A percentile compares a stretch with the other conserved stretches of the same genome.
phyloP scores from a whole-genome alignment of 2,888 invertebrate species.

The Apamea anceps region DNA sequence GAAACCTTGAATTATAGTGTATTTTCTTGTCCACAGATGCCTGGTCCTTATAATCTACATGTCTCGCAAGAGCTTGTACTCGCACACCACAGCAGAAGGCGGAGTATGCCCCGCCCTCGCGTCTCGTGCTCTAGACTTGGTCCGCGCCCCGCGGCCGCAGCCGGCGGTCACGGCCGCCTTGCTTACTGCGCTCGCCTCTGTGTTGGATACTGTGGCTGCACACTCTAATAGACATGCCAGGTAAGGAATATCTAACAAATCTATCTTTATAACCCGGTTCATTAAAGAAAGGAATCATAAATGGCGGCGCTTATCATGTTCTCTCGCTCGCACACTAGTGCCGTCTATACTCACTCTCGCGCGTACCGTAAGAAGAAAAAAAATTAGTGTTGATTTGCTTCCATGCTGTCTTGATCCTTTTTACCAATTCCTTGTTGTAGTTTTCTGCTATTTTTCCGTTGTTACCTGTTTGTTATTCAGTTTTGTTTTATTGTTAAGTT shows the following conservation, averaged over 20 bases:
- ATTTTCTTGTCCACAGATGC: constrained; percentile 89
- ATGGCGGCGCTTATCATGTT: too few relatives aligned
- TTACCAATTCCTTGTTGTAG: too few relatives aligned
- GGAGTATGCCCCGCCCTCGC: constrained; percentile 89
- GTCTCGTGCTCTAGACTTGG: constrained; percentile 87
- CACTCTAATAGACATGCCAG: constrained; percentile 72
- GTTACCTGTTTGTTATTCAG: too few relatives aligned
- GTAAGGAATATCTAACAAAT: constrained; percentile 54
- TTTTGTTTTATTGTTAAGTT: too few relatives aligned
- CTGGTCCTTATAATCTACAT: constrained; percentile 96
- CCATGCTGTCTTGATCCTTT: too few relatives aligned
- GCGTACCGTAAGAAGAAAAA: too few relatives aligned
- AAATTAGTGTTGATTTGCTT: too few relatives aligned
- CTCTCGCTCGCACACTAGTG: too few relatives aligned
- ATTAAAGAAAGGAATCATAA: too few relatives aligned
- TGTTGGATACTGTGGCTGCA: constrained; percentile 79
- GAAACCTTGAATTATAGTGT: neutral
- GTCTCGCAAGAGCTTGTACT: constrained; percentile 94
- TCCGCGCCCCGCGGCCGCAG: constrained; percentile 91
- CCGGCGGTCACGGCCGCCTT: constrained; percentile 75
- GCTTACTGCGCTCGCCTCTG: constrained; percentile 80
- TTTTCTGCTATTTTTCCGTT: too few relatives aligned
- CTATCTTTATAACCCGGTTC: too few relatives aligned
- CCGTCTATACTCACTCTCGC: too few relatives aligned
- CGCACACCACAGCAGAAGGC: constrained; percentile 86